Conservation (phyloP, 2,797 vertebrate genomes). For the Ptychobarbus kaznakovi region DNA sequence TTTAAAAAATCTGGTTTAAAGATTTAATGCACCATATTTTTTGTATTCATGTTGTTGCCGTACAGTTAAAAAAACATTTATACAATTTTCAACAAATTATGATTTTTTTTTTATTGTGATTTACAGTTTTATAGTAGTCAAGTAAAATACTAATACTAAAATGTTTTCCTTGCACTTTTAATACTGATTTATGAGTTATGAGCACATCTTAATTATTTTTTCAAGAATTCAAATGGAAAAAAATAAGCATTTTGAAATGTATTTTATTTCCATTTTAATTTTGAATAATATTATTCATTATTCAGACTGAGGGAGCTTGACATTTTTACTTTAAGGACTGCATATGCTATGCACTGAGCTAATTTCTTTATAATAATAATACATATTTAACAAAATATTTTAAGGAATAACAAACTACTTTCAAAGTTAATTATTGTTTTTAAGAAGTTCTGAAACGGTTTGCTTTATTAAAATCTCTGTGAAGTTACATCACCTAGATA, state of each 20-base stretch:
- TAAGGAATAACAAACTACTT: not conserved
- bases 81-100: not conserved
- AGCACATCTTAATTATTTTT: not conserved
- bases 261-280: too few species aligned
- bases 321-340: not conserved
- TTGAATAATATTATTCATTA: not conserved
- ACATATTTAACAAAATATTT: not conserved
- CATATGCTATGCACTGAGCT: not conserved
- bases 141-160: not conserved
- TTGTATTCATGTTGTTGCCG: not conserved
- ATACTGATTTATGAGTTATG: not conserved
- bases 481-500: not conserved
- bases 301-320: not conserved
- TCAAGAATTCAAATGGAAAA: not conserved
- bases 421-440: not conserved
- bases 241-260: not conserved
- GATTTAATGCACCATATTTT: not conserved
- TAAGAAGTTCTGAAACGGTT: not conserved
- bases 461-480: not conserved
- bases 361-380: not conserved
- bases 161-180: not conserved
- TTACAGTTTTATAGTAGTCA: not conserved
- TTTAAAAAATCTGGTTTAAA: not conserved
- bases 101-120: not conserved
- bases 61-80: not conserved